Evolutionary conservation across 2,888 invertebrate genomes (phyloP).

Genomic region (Elegia similella): DNA sequence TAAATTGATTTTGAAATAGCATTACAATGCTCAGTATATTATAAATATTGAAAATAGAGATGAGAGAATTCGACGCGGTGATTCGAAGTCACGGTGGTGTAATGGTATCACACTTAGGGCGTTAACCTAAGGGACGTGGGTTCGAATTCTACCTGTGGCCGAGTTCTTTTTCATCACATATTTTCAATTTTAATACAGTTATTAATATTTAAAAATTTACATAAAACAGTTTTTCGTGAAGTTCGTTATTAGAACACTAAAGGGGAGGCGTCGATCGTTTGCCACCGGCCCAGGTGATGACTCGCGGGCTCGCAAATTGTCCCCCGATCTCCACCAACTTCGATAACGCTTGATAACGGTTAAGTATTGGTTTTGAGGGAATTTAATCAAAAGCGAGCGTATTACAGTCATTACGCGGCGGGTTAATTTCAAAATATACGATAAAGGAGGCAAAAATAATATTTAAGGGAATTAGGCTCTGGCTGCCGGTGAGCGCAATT

Average conservation of each 20-base stretch:
- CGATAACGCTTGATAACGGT: slow-evolving; percentile 64
- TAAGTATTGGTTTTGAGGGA: slow-evolving; percentile 78
- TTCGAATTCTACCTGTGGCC: too few relatives aligned
- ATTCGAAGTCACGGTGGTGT: too few relatives aligned
- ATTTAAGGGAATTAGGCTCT: slow-evolving; percentile 77
- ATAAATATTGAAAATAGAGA: too few relatives aligned
- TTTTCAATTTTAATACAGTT: too few relatives aligned
- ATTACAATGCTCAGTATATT: too few relatives aligned
- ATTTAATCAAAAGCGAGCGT: slow-evolving; percentile 72
- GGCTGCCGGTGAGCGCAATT: slow-evolving; percentile 65
- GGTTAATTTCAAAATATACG: slow-evolving; percentile 78
- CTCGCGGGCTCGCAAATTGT: slow-evolving; percentile 43
- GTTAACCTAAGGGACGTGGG: too few relatives aligned
- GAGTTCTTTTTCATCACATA: too few relatives aligned
- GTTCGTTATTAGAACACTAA: slow-evolving; percentile 41
- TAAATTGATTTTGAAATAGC: too few relatives aligned
- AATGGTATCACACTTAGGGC: too few relatives aligned
- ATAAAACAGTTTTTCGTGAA: slow-evolving; percentile 31
- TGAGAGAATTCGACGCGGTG: too few relatives aligned
- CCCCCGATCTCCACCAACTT: slow-evolving; percentile 31
- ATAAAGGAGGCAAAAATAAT: slow-evolving; percentile 73
- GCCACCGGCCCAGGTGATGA: slow-evolving; percentile 27
- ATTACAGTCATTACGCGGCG: slow-evolving; percentile 70
- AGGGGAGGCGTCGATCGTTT: slow-evolving; percentile 40
- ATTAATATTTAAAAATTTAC: slow-evolving; percentile 24